Conservation (phyloP, 2,113 vertebrate genomes). For the Poeciliopsis turrubarensis region DNA sequence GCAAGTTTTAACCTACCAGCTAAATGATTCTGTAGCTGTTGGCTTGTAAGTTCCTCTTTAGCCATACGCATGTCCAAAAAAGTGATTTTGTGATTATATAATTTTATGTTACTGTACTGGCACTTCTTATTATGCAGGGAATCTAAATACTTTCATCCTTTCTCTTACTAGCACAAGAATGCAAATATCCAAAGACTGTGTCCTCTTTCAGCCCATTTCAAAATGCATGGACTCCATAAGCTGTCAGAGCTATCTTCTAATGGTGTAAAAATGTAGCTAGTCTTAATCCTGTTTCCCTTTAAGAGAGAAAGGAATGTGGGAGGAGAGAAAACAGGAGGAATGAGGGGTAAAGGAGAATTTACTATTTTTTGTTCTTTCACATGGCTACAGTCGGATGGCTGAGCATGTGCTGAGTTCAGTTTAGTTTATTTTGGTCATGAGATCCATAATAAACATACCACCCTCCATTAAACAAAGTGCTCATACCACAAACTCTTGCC, state of each 20-base stretch:
- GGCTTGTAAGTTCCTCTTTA: too few relatives aligned
- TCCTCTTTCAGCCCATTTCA: constrained; percentile 50
- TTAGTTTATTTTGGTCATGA: background rate
- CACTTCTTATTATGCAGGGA: too few relatives aligned
- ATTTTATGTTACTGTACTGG: too few relatives aligned
- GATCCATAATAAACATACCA: background rate
- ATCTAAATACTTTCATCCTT: too few relatives aligned
- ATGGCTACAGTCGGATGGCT: constrained; percentile 50
- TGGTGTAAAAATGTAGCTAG: constrained; percentile 54
- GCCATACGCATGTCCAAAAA: too few relatives aligned
- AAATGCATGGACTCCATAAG: constrained; percentile 73
- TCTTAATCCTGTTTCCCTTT: constrained; percentile 67
- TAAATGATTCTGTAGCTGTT: too few relatives aligned
- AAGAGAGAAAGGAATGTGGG: constrained; percentile 1
- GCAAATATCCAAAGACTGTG: too few relatives aligned
- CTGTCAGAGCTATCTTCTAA: constrained; percentile 69
- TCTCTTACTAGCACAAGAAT: too few relatives aligned
- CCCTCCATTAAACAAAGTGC: background rate
- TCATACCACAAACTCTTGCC: background rate
- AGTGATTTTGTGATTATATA: too few relatives aligned
- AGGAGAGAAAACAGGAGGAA: constrained; percentile 30
- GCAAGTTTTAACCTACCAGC: too few relatives aligned
- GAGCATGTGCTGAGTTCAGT: constrained; percentile 13
- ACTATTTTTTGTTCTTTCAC: constrained; percentile 57
- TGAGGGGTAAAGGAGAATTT: constrained; percentile 55